Percentiles rank a stretch among this genome's conserved stretches.
phyloP scores from a whole-genome alignment of 2,888 invertebrate species.

The Brenthis ino region DNA sequence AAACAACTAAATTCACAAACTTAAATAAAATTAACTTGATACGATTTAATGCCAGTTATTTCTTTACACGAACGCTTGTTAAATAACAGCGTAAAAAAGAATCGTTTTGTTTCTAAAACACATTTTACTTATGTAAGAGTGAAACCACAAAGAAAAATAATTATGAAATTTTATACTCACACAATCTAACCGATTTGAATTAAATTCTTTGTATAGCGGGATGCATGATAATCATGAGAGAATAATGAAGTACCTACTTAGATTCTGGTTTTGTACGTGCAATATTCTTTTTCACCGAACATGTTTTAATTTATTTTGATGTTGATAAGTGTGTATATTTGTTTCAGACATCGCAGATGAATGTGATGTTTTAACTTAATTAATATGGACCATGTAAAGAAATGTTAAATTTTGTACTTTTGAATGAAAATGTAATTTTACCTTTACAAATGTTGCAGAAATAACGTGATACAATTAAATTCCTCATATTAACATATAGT shows the following conservation, averaged over 20 bases:
- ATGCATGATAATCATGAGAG: conserved; percentile 15
- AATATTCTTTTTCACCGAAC: conserved; percentile 1
- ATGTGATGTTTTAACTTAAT: too few relatives aligned
- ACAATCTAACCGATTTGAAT: conserved; percentile 20
- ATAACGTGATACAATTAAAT: too few relatives aligned
- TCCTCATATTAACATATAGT: too few relatives aligned
- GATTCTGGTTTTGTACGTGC: conserved; percentile 17
- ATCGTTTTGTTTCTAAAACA: background rate
- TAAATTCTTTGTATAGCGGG: conserved; percentile 19
- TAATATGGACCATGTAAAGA: too few relatives aligned
- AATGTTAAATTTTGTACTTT: too few relatives aligned
- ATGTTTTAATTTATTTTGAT: conserved; percentile 9
- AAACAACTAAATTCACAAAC: too few relatives aligned
- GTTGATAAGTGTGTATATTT: conserved; percentile 2
- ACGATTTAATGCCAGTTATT: too few relatives aligned
- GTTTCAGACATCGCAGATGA: background rate
- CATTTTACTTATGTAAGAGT: background rate
- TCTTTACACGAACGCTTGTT: background rate
- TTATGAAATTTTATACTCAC: conserved; percentile 8
- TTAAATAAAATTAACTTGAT: too few relatives aligned
- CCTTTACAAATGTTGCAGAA: too few relatives aligned
- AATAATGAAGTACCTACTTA: conserved; percentile 21
- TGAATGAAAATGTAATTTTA: too few relatives aligned
- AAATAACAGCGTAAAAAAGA: background rate
- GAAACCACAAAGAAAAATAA: conserved; percentile 13